Percentiles rank a stretch among this genome's conserved stretches.
Evolutionary conservation across 53 echinoderm and acorn worm species (phyloP).

Genomic region (Henricia sp.): DNA sequence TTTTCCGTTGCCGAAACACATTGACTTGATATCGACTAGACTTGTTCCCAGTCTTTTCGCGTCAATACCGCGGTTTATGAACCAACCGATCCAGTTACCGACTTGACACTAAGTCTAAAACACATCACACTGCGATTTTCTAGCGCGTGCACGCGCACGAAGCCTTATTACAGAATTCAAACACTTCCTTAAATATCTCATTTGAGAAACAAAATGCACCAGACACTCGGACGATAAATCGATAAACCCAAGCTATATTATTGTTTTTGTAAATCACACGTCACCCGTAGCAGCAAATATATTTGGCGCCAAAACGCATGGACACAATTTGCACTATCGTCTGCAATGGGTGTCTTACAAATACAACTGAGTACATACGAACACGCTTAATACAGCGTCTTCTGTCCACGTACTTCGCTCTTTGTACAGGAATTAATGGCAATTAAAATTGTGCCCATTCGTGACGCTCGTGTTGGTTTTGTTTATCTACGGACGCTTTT

Average conservation of each 20-base stretch:
- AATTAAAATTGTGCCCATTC: conserved; percentile 58
- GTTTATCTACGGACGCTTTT: conserved; percentile 32
- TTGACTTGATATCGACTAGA: too few species aligned
- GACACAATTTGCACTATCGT: conserved; percentile 56
- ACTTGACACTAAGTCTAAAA: too few species aligned
- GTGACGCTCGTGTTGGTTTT: conserved; percentile 56
- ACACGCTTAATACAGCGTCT: conserved; percentile 21
- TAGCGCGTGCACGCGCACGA: too few species aligned
- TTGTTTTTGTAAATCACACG: conserved; percentile 37
- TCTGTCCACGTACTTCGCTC: conserved; percentile 31
- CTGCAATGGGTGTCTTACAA: conserved; percentile 31
- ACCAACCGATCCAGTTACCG: too few species aligned
- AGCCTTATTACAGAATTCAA: too few species aligned
- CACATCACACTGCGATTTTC: too few species aligned
- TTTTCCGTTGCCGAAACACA: too few species aligned
- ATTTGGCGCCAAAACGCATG: conserved; percentile 44
- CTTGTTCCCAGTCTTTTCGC: too few species aligned
- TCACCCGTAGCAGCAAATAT: conserved; percentile 43
- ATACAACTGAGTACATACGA: conserved; percentile 51
- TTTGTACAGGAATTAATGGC: conserved; percentile 59
- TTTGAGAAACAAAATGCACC: too few species aligned
- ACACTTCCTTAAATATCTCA: too few species aligned
- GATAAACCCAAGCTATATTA: conserved; percentile 1
- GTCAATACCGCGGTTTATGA: too few species aligned
- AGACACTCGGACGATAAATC: conserved; percentile 1